Base-by-base conservation (phyloP, 2,888 invertebrate species). In the Fabriciana adippe region DNA sequence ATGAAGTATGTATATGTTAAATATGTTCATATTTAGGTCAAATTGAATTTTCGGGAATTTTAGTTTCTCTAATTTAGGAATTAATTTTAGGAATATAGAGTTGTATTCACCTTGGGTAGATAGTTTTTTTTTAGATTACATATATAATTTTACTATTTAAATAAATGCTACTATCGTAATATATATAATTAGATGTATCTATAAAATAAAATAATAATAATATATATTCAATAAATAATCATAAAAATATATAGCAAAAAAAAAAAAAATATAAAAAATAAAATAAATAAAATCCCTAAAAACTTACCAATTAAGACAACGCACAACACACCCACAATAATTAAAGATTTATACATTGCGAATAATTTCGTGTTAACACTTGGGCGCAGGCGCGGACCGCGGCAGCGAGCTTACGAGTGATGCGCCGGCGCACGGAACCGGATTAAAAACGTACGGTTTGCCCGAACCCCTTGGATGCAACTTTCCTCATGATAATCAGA, bases 241-340 rank as follows among this genome's bases (percentile, higher is more conserved):
- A 13, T 21, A 53, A 53, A 14, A 53, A 21, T 26, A 53, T 26
- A 13, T 5, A 16, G 16, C 8, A 51, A 51, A 8, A n/a, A 6
- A 16, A 51, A 51, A n/a, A 50, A 51, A 8, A 18, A 8, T 1
- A 16, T 51, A 16, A 6, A 13, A 8, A 26, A 26, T 55, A 16
- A 55, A 55, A 11, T 41, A 35, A 16, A 26, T 26, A 48, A 18
- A 47, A 55, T 0, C 5, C 21, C 13, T 5, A 53, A 63, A 41
- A 26, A 87, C 91, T 90, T 71, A 92, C 92, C 91, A 73, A 88
- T 83, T 48, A 90, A 81, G 72, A 88, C 86, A 81, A 83, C 85
- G 79, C 79, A 85, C 76, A 88, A 78, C 73, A 85, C 85, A 87
- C 90, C 87, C 74, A 90, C 76, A 66, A 90, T 63, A 77, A 88